Evolutionary conservation across 2,888 invertebrate species (phyloP).

Genomic region (Chalcosyrphus nemorum): DNA sequence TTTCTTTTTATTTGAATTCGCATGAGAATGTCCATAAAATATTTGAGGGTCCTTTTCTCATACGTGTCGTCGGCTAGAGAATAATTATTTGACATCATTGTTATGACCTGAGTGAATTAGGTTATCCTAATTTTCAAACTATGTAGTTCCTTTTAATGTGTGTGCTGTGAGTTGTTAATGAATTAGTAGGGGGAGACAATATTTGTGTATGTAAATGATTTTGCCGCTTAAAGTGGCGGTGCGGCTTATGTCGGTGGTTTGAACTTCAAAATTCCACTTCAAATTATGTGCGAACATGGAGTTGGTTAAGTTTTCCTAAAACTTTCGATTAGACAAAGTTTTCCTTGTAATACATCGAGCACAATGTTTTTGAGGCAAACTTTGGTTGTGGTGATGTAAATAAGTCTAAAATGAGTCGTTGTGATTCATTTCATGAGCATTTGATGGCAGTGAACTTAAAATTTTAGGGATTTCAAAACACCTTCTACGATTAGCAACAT

Average conservation of each 20-base stretch:
- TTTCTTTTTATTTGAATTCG: slow-evolving; percentile 7
- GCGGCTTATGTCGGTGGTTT: not conserved
- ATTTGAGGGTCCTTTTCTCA: not conserved
- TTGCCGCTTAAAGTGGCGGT: not conserved
- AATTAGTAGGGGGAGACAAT: not conserved
- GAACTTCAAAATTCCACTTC: not conserved
- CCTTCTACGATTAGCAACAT: too few species aligned
- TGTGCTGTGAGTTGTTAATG: slow-evolving; percentile 21
- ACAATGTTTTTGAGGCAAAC: not conserved
- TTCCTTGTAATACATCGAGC: not conserved
- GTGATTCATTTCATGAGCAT: too few species aligned
- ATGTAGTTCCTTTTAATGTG: not conserved
- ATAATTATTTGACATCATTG: slow-evolving; percentile 22
- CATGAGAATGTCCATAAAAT: slow-evolving; percentile 3
- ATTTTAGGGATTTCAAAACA: too few species aligned
- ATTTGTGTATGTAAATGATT: not conserved
- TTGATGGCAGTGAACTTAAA: too few species aligned
- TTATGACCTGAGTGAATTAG: not conserved
- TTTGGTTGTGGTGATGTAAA: not conserved
- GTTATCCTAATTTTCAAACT: not conserved
- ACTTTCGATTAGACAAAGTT: slow-evolving; percentile 28
- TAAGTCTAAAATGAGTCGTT: too few species aligned
- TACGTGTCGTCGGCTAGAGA: not conserved
- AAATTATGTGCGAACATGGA: not conserved
- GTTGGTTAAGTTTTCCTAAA: slow-evolving; percentile 13